Evolutionary conservation across 2,797 vertebrate genomes (phyloP), one percentile per base, ranked within the genome.

Genomic region (Petrocephalus sullivani): DNA sequence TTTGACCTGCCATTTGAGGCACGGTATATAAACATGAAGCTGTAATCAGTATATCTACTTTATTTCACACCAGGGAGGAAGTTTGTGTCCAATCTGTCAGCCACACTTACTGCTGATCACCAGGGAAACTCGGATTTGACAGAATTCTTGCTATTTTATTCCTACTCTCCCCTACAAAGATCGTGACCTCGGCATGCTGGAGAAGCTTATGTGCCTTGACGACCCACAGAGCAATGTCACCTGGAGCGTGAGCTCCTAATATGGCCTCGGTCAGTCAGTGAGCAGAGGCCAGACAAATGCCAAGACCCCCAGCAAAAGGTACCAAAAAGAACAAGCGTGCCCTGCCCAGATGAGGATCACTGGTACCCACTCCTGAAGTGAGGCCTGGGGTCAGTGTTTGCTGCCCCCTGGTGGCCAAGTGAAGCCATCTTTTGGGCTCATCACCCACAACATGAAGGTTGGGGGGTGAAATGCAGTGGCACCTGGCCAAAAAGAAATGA

Each of bases 91-190:
- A 33, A 67, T 67, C 64, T 67, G 64, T 53, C 46, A 53, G n/a
- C 41, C 81, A 83, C 81, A 83, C 19, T 83, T 53, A n/a, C 46
- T 21, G 49, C 49, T 53, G 81, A 14, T 21, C 49, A 83, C 46
- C 49, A 53, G 23, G 81, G 41, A 83, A 51, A 51, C 37, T 51
- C 8, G 49, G 51, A 83, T 83, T 83, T 83, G 41, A 21, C 41
- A 83, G 81, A 83, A 23, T 83, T 83, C 19, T 83, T 53, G 8
- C 75, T 81, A 51, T 81, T 81, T 81, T 37, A n/a, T 49, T 81
- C n/a, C 46, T 81, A 81, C 46, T 51, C 75, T 81, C 37, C 75
- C 46, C 37, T 49, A 19, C 41, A 28, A 67, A 67, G 28, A 67
- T 14, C 10, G 14, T 10, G 4, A 37, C 64, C 64, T 67, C 5